Evolutionary conservation across 2,113 vertebrate genomes (phyloP), one percentile per base, ranked within the genome.

Genomic region (Tachysurus vachellii): DNA sequence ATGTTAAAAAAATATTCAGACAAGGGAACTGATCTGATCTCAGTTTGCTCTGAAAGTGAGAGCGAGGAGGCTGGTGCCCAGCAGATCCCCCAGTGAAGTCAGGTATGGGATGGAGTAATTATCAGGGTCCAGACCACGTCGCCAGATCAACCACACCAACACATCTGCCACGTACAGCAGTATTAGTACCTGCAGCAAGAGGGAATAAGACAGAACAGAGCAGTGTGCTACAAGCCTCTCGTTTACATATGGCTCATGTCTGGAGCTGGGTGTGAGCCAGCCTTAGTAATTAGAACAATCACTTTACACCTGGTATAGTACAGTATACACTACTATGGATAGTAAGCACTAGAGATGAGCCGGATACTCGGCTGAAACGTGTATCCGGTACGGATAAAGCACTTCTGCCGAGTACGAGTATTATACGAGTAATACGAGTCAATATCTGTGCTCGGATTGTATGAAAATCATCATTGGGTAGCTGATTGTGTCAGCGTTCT

Each of bases 101-200:
- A 99, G 96, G 95, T 99, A 99, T 1, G 98, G 98, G 94, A 99
- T 99, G 87, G 97, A 98, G 93, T 97, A 97, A 87, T 96, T 98
- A 88, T 99, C 98, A 0, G 98, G 98, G 87, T 99, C 98, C 93
- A 98, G 93, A 1, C 95, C 95, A 87, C 92, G 93, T 88, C 94
- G 93, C 98, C 98, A 99, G 86, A 95, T 96, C 88, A 97, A 87
- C 26, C 96, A 96, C 70, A 98, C 97, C 4, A 97, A 94, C 82
- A 98, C 92, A 88, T 99, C 98, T 0, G 97, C 97, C 36, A 96
- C 44, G 0, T 98, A 99, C 44, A 99, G 95, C 66, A 99, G 95
- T 91, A 98, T 94, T 5, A 94, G 82, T 90, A 99, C 98, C 98
- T 99, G 88, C 5, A 89, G 53, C 84, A 26, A 85, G 82, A 85